Evolutionary conservation across 1,140 invertebrate genomes (phyloP), one percentile per base, ranked within the genome.

Genomic region (Heterodera schachtii): DNA sequence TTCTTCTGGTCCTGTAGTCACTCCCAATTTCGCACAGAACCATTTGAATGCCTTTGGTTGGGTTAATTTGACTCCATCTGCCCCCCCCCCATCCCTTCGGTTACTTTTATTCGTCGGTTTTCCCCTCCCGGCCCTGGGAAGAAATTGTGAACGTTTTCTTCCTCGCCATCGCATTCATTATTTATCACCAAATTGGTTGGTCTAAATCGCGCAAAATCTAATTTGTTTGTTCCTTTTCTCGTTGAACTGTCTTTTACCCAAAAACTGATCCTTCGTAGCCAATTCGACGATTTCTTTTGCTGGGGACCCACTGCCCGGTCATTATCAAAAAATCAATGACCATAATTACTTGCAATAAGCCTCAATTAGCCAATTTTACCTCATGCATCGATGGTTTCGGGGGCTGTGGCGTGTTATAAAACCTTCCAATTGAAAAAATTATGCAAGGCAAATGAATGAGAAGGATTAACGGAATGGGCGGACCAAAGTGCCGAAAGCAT

Each of bases 331-430:
- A 11, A 71, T 31, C 49, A 52, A 31, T 31, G 31, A 1, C 31
- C 31, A 31, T 31, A 0, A 31, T 31, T 31, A 1, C 31, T 31
- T 31, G 0, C 31, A 31, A 31, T 31, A 31, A 31, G 0, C 1
- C 31, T 31, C 31, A 1, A 31, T 31, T 31, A 31, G 31, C 31
- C 85, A 71, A 87, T 87, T 46, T 81, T 19, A 89, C 86, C 46
- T 88, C 85, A 78, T 89, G 88, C 88, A 89, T 89, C 16, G 89
- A 84, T 11, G 88, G 88, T 64, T 89, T 89, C 13, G 88, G 88
- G 19, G 88, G 88, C 78, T 89, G 88, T 66, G 88, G 88, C n/a
- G 88, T 90, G 86, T 90, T 90, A 49, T 87, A 89, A 66, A 84
- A 83, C 69, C 69, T 71, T 2, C 57, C 9, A 60, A 60, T 21